Conservation (phyloP, 1,140 invertebrate species). For the Chironomus tepperi region DNA sequence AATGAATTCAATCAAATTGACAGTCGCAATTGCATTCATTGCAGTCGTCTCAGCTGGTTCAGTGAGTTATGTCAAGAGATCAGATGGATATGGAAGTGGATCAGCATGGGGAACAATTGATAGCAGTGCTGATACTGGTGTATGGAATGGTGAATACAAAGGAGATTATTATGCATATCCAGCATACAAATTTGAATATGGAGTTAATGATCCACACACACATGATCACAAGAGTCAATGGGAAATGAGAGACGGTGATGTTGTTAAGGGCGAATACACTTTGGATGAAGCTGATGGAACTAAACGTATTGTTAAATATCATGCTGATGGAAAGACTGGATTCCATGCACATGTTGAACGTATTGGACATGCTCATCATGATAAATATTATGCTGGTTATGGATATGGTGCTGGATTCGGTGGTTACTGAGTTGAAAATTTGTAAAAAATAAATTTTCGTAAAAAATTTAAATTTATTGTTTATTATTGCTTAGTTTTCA, state of each 20-base stretch:
- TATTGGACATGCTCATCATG: conserved; percentile 43
- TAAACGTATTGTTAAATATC: conserved; percentile 51
- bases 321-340: conserved; percentile 45
- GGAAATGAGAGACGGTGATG: conserved; percentile 51
- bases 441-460: too few relatives aligned
- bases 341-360: conserved; percentile 50
- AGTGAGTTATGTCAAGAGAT: not conserved
- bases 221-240: conserved; percentile 60
- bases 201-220: conserved; percentile 60
- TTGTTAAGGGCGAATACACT: conserved; percentile 51
- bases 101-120: too few relatives aligned
- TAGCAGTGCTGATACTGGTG: too few relatives aligned
- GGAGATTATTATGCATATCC: conserved; percentile 43
- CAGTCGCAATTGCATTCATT: too few relatives aligned
- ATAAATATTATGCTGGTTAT: not conserved
- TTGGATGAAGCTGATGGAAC: conserved; percentile 52
- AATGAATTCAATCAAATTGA: too few relatives aligned
- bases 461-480: too few relatives aligned
- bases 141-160: conserved; percentile 33
- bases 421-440: too few relatives aligned
- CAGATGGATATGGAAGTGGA: not conserved
- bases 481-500: too few relatives aligned
- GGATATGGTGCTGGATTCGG: too few relatives aligned
- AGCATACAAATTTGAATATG: conserved; percentile 63
- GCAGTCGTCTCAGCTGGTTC: not conserved